Conservation (phyloP, 2,888 invertebrate genomes). For the Rapana venosa region DNA sequence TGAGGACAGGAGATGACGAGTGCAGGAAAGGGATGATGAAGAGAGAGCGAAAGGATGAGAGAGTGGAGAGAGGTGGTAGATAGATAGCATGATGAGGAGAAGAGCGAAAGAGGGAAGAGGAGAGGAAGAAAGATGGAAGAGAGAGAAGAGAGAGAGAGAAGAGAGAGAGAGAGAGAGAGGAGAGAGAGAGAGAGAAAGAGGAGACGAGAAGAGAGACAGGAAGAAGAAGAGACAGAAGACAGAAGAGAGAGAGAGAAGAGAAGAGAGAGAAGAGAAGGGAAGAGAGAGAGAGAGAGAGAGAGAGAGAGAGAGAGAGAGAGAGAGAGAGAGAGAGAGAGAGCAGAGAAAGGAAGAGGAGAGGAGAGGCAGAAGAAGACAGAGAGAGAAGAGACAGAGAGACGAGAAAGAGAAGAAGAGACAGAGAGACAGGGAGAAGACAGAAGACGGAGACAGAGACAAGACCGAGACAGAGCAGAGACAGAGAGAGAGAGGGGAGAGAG, state of each 20-base stretch:
- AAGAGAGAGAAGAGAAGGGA: background rate
- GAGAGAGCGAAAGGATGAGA: background rate
- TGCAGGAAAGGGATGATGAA: too few species aligned
- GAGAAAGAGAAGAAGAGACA: too few species aligned
- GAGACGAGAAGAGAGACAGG: background rate
- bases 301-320: background rate
- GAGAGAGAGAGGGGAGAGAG: background rate
- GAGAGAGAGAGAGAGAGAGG: background rate
- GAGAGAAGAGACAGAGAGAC: background rate
- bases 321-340: background rate
- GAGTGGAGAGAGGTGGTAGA: background rate
- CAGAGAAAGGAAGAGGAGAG: background rate
- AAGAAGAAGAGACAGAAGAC: background rate
- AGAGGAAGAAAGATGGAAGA: background rate
- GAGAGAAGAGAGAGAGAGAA: background rate
- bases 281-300: background rate
- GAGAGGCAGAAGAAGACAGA: background rate
- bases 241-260: background rate
- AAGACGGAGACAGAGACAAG: background rate
- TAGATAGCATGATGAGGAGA: too few species aligned
- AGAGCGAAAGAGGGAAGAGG: background rate
- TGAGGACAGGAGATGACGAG: too few species aligned
- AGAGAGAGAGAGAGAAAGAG: background rate
- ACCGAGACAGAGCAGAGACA: too few species aligned
- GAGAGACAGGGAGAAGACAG: background rate